Conservation (phyloP, 64 coral and sea anemone species). For the Pachyseris speciosa region DNA sequence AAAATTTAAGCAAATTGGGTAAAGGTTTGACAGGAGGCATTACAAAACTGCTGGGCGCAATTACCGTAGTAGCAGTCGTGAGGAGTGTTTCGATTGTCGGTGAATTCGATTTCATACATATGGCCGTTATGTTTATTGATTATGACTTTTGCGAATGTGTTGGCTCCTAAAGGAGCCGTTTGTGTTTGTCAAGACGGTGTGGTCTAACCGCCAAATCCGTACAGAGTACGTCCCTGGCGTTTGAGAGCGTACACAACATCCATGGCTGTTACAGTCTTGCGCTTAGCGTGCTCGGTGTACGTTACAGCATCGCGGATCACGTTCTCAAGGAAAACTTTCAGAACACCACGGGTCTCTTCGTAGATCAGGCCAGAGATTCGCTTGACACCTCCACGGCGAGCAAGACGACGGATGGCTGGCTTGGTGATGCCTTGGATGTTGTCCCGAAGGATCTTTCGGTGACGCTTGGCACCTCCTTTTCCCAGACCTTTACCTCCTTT, state of each 20-base stretch:
- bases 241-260: conserved; percentile 30
- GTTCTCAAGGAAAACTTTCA: conserved; percentile 66
- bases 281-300: conserved; percentile 70
- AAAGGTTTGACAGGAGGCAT: too few relatives aligned
- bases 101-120: too few relatives aligned
- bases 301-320: conserved; percentile 72
- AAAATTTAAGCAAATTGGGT: too few relatives aligned
- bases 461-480: conserved; percentile 89
- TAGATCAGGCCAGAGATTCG: conserved; percentile 90
- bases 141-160: neutral
- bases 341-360: conserved; percentile 74
- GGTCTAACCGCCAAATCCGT: neutral
- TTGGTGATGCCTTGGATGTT: conserved; percentile 89
- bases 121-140: too few relatives aligned
- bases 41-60: too few relatives aligned
- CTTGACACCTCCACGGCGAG: conserved; percentile 89
- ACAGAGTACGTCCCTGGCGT: neutral
- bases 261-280: conserved; percentile 69
- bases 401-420: conserved; percentile 87
- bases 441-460: conserved; percentile 85
- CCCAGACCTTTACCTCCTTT: conserved; percentile 83
- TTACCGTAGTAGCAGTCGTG: too few relatives aligned
- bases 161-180: conserved; percentile 5
- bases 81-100: too few relatives aligned
- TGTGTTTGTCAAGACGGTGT: too few relatives aligned